Percentiles rank a stretch among this genome's conserved stretches.
These are phyloP conservation scores for Cerceris ruficornis DNA, from an alignment of 2,888 invertebrate genomes.

Conservation along the genomic window DNA sequence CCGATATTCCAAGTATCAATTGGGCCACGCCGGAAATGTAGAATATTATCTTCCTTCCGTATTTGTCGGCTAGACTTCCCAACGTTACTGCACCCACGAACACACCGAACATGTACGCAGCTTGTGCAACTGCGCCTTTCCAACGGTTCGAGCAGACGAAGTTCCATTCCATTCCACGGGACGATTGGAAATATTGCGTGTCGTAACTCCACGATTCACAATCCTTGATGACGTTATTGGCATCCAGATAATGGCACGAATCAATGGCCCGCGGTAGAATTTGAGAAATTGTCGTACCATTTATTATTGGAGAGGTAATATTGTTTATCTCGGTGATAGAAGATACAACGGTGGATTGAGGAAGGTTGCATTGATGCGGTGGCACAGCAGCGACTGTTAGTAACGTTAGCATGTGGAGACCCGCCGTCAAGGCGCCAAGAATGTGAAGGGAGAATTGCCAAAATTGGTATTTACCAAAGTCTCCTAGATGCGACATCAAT, in stretches of 20 bases:
- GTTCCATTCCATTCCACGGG: constrained; percentile 91
- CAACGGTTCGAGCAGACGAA: constrained; percentile 91
- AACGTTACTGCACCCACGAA: constrained; percentile 90
- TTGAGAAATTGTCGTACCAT: constrained; percentile 13
- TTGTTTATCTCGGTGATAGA: neutral
- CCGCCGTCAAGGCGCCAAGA: constrained; percentile 90
- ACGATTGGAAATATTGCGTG: constrained; percentile 87
- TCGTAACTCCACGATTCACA: constrained; percentile 88
- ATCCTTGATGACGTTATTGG: constrained; percentile 75
- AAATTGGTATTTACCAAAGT: constrained; percentile 91
- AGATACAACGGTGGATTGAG: constrained; percentile 21
- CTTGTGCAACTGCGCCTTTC: constrained; percentile 92
- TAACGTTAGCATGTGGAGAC: constrained; percentile 91
- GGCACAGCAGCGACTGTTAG: constrained; percentile 92
- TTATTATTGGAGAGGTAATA: neutral
- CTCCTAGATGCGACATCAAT: constrained; percentile 83
- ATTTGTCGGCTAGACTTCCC: constrained; percentile 90
- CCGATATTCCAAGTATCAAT: constrained; percentile 85
- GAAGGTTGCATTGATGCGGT: constrained; percentile 84
- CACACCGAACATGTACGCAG: constrained; percentile 91
- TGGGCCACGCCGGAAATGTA: constrained; percentile 90
- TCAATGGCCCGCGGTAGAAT: constrained; percentile 77
- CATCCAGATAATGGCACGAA: constrained; percentile 84
- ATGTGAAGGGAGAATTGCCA: constrained; percentile 91
- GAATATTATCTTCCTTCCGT: constrained; percentile 91